These are phyloP conservation scores for Xiphydria camelus DNA, from an alignment of 2,888 invertebrate species.

Conservation along the genomic window DNA sequence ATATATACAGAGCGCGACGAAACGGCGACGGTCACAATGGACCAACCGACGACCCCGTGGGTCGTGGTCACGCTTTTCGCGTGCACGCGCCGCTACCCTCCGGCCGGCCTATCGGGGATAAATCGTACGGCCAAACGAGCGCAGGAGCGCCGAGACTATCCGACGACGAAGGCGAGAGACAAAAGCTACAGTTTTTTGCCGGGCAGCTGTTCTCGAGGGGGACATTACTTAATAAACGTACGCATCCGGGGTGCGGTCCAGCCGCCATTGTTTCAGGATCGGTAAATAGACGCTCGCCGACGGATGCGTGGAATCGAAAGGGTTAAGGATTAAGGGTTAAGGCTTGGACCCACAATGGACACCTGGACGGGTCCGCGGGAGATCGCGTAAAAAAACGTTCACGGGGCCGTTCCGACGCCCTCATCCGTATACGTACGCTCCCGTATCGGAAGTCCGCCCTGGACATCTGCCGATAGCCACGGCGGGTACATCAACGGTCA, in stretches of 20 bases:
- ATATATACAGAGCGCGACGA: too few relatives aligned
- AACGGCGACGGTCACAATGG: too few relatives aligned
- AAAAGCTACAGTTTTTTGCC: conserved; percentile 28
- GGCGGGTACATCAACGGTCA: too few relatives aligned
- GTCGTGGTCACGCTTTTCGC: too few relatives aligned
- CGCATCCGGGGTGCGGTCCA: conserved; percentile 56
- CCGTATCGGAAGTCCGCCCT: conserved; percentile 27
- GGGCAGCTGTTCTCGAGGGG: conserved; percentile 39
- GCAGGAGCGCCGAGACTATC: too few relatives aligned
- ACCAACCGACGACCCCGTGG: too few relatives aligned
- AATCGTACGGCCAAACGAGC: too few relatives aligned
- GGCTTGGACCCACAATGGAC: conserved; percentile 40
- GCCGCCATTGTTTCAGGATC: conserved; percentile 52
- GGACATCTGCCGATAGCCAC: conserved; percentile 41
- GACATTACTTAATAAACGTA: conserved; percentile 49
- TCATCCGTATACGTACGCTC: conserved; percentile 28
- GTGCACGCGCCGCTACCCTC: too few relatives aligned
- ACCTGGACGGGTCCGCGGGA: conserved; percentile 42
- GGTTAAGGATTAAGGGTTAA: conserved; percentile 39
- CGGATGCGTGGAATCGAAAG: conserved; percentile 46
- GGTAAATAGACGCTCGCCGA: conserved; percentile 43
- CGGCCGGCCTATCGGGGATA: too few relatives aligned
- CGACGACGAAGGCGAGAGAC: conserved; percentile 24
- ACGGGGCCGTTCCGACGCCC: conserved; percentile 17
- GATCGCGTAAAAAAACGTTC: conserved; percentile 16